Conservation (phyloP, 2,888 invertebrate genomes). For the Helobdella robusta region DNA sequence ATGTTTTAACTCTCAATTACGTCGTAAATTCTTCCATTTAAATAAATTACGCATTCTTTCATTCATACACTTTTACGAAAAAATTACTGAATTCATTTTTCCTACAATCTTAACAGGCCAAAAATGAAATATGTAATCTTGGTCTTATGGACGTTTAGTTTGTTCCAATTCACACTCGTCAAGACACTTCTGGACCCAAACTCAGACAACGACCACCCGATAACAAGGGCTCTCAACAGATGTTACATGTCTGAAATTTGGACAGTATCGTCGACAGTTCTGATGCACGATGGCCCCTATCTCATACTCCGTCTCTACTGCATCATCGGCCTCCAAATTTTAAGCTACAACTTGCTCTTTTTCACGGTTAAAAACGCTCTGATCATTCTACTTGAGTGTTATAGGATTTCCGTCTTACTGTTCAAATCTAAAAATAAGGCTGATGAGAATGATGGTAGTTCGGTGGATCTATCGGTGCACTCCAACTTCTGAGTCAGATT, state of each 20-base stretch:
- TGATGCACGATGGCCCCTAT: constrained; percentile 52
- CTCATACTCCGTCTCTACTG: constrained; percentile 42
- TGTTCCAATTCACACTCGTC: constrained; percentile 47
- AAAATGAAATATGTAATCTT: constrained; percentile 49
- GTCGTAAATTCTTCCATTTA: no score
- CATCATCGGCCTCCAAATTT: constrained; percentile 38
- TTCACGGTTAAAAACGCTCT: constrained; percentile 43
- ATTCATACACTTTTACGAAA: no score
- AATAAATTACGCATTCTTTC: no score
- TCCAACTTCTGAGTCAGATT: no score
- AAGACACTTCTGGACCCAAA: constrained; percentile 41
- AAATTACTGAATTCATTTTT: no score
- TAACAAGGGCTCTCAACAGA: background rate
- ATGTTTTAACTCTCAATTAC: no score
- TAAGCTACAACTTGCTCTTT: constrained; percentile 45
- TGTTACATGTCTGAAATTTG: constrained; percentile 46
- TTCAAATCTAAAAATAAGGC: no score
- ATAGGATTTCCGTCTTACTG: no score
- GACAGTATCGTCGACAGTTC: constrained; percentile 49
- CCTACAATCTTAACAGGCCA: no score
- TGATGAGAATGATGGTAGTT: no score
- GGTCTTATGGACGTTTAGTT: constrained; percentile 44
- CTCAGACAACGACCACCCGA: constrained; percentile 8
- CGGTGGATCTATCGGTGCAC: no score
- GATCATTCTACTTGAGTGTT: constrained; percentile 39